Evolutionary conservation across 2,113 vertebrate species (phyloP).

Genomic region (Hippopotamus amphibius): DNA sequence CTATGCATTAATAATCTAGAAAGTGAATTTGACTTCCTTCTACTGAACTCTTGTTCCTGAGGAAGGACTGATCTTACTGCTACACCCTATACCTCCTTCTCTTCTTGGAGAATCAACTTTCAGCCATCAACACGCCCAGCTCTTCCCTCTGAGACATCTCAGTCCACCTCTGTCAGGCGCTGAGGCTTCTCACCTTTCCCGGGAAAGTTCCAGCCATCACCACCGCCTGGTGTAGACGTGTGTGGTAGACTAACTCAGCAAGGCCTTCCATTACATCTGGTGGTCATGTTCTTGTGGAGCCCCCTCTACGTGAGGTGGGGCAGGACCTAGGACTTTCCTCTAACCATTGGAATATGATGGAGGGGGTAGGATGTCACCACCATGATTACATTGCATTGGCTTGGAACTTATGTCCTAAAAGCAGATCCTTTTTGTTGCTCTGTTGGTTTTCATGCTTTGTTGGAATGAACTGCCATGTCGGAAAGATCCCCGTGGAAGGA

Average conservation of each 20-base stretch:
- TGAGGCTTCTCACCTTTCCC: background rate
- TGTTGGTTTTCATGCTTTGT: background rate
- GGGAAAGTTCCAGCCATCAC: background rate
- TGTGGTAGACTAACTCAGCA: background rate
- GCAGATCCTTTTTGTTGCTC: background rate
- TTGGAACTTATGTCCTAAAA: background rate
- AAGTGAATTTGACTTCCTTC: fast-evolving
- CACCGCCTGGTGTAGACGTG: background rate
- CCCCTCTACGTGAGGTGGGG: too few relatives aligned
- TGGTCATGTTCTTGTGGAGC: background rate
- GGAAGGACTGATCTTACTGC: background rate
- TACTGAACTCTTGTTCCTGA: background rate
- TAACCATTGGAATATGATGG: fast-evolving
- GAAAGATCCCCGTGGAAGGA: fast-evolving
- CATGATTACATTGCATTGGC: too few relatives aligned
- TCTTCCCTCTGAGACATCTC: background rate
- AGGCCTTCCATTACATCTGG: background rate
- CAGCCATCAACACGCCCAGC: background rate
- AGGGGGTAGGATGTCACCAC: too few relatives aligned
- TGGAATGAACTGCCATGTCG: too few relatives aligned
- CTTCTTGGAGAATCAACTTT: background rate
- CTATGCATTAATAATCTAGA: too few relatives aligned
- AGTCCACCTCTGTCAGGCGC: fast-evolving
- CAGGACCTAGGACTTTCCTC: background rate
- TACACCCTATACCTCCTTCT: background rate